Percentiles rank a stretch among this genome's conserved stretches.
phyloP scores from a whole-genome alignment of 2,888 invertebrate species.

The Lasioglossum morio region DNA sequence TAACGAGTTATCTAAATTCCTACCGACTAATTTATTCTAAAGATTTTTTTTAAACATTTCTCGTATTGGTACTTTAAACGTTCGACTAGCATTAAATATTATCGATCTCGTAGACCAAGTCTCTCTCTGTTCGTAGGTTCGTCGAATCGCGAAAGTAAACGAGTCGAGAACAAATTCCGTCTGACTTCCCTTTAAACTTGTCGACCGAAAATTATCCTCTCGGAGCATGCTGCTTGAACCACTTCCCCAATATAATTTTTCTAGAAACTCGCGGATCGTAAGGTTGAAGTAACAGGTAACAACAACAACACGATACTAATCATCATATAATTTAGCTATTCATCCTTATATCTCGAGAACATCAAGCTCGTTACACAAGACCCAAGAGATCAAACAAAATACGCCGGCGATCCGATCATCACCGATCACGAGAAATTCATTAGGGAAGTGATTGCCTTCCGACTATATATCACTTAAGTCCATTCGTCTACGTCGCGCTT shows the following conservation, averaged over 20 bases:
- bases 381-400: neutral
- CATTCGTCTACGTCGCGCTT: constrained; percentile 63
- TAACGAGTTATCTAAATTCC: constrained; percentile 54
- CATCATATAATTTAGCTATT: constrained; percentile 2
- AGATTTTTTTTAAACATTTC: constrained; percentile 29
- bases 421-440: neutral
- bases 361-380: constrained; percentile 3
- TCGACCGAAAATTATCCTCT: constrained; percentile 28
- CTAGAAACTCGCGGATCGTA: neutral
- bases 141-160: constrained; percentile 6
- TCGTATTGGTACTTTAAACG: constrained; percentile 38
- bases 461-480: constrained; percentile 59
- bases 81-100: constrained; percentile 44
- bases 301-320: constrained; percentile 14
- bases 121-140: constrained; percentile 4
- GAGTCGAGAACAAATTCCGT: constrained; percentile 19
- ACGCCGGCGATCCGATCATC: no score
- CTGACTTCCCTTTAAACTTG: neutral
- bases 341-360: neutral
- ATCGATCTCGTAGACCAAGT: neutral
- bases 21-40: constrained; percentile 63
- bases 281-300: constrained; percentile 3
- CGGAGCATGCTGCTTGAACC: constrained; percentile 32
- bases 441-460: constrained; percentile 46
- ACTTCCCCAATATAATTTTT: constrained; percentile 27